Evolutionary conservation across 2,888 invertebrate genomes (phyloP), one percentile per base, ranked within the genome.

Genomic region (Rhagophthalmus giganteus): DNA sequence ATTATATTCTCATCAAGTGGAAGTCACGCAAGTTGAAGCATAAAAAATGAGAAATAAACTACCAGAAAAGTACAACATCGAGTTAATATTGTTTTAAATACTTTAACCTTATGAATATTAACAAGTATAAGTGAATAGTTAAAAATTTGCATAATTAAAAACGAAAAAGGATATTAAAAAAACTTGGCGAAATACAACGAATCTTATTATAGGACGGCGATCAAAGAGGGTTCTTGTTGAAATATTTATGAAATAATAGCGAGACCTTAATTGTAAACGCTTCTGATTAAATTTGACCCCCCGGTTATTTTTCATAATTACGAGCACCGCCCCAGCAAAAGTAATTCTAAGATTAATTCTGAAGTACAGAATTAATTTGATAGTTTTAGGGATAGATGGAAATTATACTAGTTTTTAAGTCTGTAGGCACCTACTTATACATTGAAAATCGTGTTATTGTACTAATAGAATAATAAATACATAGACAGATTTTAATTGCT

Each of bases 71-170:
- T 42, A 37, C 42, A n/a, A n/a, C n/a, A 42, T 40, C 28, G 38
- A 40, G 41, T 40, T 39, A 48, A 41, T 48, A 41, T 50, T 51
- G 35, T 39, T 39, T 51, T 51, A 40, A 51, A 44, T 44, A 50
- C 44, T 44, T 42, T 11, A 38, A 44, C 38, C 50, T 50, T 38
- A 44, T 49, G 42, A 42, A 49, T 49, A 42, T 42, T 42, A 49
- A 49, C 37, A 31, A 41, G 33, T 31, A 30, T 48, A 48, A 48
- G 40, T 48, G 48, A 41, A 48, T 48, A 40, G 48, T 48, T 48
- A 35, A 41, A 48, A 48, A 48, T 48, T 48, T 48, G 30, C 48
- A 48, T 48, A 48, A 48, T 48, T 48, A 40, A 48, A 38, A 16
- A n/a, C n/a, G 28, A 24, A 28, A 48, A 41, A 48, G 28, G 26